Evolutionary conservation across 2,888 invertebrate species (phyloP), one percentile per base, ranked within the genome.

Genomic region (Doris montereyensis): DNA sequence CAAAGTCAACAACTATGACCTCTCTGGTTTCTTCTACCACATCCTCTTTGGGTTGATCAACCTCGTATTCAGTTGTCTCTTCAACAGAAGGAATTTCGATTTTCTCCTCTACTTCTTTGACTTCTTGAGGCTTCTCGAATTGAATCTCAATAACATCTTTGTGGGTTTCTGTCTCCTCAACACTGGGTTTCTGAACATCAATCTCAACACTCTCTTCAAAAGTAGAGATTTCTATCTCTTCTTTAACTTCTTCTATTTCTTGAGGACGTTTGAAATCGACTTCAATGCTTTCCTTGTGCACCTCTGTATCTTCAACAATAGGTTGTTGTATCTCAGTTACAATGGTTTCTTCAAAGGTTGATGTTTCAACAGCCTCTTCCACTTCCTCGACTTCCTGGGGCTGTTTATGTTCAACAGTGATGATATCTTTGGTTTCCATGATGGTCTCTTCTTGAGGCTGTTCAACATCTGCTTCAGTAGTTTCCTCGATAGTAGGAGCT

Each of bases 371-470:
- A n/a, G n/a, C n/a, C n/a, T n/a, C n/a, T n/a, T n/a, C n/a, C n/a
- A n/a, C 21, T 0, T 81, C 76, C 65, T 84, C 83, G 58, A 82
- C 83, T 80, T 84, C 84, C 24, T 83, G 77, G 4, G 82, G 72
- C 8, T 81, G 80, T 35, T 77, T 70, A 67, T 41, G 26, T 1
- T 67, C 76, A 34, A 72, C 24, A 65, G 75, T 52, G 30, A 65
- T 62, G 34, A 71, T 35, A 21, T 77, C 77, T 75, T 81, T 77
- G 26, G 72, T 58, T 17, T 67, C 73, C 34, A 62, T 81, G 60
- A 74, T 65, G 17, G 65, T 77, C 21, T 77, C 79, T 60, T 41
- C 41, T 32, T 77, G 70, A 32, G 77, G 52, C 32, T 73, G 34
- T 28, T 78, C 78, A 65, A 28, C 73, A 30, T 65, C n/a, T n/a